Conservation (phyloP, 2,797 vertebrate species). For the Nyctibius grandis region DNA sequence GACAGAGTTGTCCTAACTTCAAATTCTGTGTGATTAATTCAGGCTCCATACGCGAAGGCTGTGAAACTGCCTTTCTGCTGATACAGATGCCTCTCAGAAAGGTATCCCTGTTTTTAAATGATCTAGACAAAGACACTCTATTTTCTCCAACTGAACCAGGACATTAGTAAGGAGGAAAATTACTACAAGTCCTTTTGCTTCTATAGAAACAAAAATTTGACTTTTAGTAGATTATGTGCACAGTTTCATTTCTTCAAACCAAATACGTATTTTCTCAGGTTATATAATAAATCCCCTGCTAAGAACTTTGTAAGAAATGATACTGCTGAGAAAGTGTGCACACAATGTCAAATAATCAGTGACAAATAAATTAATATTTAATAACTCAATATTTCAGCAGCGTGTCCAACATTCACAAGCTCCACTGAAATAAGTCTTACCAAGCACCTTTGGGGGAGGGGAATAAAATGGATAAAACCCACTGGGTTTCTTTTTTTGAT, state of each 20-base stretch:
- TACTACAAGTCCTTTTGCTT: constrained; percentile 11
- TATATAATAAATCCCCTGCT: constrained; percentile 15
- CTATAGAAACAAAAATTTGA: constrained; percentile 30
- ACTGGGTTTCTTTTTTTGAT: constrained; percentile 47
- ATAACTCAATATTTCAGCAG: constrained; percentile 65
- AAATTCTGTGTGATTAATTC: not conserved
- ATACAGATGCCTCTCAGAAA: constrained; percentile 4
- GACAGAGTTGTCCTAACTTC: not conserved
- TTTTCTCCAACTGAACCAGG: constrained; percentile 18
- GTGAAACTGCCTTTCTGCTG: constrained; percentile 19
- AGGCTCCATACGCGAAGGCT: constrained; percentile 21
- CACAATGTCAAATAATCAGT: constrained; percentile 68
- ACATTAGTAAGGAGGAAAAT: constrained; percentile 30
- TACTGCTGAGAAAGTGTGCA: constrained; percentile 63
- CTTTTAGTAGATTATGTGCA: constrained; percentile 43
- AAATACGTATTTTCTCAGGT: constrained; percentile 3
- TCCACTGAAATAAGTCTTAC: constrained; percentile 28
- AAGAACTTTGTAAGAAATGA: constrained; percentile 53
- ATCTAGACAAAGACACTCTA: not conserved
- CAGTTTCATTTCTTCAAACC: constrained; percentile 50
- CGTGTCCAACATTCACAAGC: constrained; percentile 43
- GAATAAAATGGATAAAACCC: constrained; percentile 43
- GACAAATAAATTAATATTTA: constrained; percentile 76
- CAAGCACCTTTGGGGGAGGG: constrained; percentile 22
- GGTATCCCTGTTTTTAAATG: not conserved